phyloP scores from a whole-genome alignment of 2,113 vertebrate species.

The Misgurnus anguillicaudatus region DNA sequence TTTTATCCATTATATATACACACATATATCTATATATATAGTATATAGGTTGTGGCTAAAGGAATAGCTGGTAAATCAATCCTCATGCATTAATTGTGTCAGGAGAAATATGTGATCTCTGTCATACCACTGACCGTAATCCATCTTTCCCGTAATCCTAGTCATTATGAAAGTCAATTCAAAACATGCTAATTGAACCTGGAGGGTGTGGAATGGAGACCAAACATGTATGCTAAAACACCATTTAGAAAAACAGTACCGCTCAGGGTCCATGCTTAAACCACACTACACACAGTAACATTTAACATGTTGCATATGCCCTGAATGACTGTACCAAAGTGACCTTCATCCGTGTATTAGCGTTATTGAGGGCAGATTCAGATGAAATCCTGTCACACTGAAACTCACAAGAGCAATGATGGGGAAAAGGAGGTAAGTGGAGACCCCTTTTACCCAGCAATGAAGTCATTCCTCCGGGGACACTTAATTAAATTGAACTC shows the following conservation, averaged over 20 bases:
- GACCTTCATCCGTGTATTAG: slow-evolving; percentile 28
- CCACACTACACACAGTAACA: too few species aligned
- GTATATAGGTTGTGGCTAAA: not conserved
- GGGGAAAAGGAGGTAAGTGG: slow-evolving; percentile 39
- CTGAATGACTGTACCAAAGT: slow-evolving; percentile 13
- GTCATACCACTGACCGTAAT: not conserved
- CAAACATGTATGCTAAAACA: too few species aligned
- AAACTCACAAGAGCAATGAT: slow-evolving; percentile 26
- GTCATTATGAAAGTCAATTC: slow-evolving; percentile 51
- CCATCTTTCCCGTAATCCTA: slow-evolving; percentile 56
- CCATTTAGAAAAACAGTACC: too few species aligned
- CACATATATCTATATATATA: not conserved
- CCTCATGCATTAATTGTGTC: too few species aligned
- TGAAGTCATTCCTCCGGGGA: slow-evolving; percentile 70
- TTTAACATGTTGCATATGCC: too few species aligned
- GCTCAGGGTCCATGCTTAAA: too few species aligned
- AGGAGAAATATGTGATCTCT: not conserved
- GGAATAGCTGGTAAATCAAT: too few species aligned
- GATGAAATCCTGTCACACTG: slow-evolving; percentile 59
- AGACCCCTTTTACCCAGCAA: slow-evolving; percentile 40
- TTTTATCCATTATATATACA: too few species aligned
- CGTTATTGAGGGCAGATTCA: slow-evolving; percentile 60
- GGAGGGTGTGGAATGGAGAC: slow-evolving; percentile 26
- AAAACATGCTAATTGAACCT: slow-evolving; percentile 64
- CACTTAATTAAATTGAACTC: slow-evolving; percentile 60